These are phyloP conservation scores for Sebastes reedi DNA, from an alignment of 2,797 vertebrate genomes.

Conservation along the genomic window DNA sequence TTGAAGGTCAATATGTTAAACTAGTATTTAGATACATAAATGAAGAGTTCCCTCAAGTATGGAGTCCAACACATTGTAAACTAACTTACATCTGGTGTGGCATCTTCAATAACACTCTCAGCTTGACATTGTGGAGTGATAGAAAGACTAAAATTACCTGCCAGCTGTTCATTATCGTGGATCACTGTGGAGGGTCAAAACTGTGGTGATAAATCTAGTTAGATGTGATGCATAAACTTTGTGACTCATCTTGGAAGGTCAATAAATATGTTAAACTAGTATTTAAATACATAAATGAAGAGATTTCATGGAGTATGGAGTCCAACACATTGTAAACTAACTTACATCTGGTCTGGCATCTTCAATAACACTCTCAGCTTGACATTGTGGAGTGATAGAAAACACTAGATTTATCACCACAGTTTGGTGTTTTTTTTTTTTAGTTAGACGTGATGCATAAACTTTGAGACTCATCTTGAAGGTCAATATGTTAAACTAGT, in stretches of 20 bases:
- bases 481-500: too few species aligned
- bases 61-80: background rate
- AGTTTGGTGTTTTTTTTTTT: too few species aligned
- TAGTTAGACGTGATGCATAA: too few species aligned
- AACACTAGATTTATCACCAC: too few species aligned
- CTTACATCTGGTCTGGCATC: background rate
- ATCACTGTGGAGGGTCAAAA: too few species aligned
- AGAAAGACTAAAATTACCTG: too few species aligned
- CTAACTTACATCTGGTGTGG: background rate
- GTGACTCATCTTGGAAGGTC: too few species aligned
- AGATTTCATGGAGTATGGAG: background rate
- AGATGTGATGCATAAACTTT: too few species aligned
- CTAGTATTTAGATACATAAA: background rate
- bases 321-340: constrained; percentile 18
- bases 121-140: background rate
- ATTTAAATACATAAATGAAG: background rate
- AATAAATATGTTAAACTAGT: too few species aligned
- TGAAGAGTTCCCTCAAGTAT: background rate
- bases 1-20: background rate
- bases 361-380: background rate
- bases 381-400: background rate
- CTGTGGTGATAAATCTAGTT: too few species aligned
- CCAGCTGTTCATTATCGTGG: too few species aligned
- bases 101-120: background rate
- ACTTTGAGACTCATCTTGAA: too few species aligned